Conservation (phyloP, 1,140 invertebrate species). For the Parapsyche elsis region DNA sequence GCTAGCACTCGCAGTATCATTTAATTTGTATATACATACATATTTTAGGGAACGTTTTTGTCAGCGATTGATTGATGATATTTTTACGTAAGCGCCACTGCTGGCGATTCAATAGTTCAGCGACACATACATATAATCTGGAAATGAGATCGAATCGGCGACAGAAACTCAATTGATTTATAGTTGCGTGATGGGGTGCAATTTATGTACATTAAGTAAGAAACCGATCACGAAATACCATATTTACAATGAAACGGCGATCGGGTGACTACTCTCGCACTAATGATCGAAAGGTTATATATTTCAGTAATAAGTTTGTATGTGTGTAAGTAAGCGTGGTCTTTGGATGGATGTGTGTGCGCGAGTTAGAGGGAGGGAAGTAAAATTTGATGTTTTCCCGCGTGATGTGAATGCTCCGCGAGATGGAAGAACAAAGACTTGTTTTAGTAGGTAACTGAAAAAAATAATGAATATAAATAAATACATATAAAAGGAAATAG, state of each 20-base stretch:
- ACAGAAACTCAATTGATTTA: conserved; percentile 9
- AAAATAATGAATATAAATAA: background rate
- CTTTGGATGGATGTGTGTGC: background rate
- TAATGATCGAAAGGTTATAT: background rate
- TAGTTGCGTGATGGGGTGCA: conserved; percentile 6
- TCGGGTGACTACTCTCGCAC: background rate
- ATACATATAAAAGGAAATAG: background rate
- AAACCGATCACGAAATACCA: background rate
- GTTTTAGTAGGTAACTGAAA: background rate
- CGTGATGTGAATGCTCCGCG: background rate
- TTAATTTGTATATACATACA: background rate
- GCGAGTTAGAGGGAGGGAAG: background rate
- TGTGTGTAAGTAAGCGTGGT: too few relatives aligned
- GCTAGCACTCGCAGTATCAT: background rate
- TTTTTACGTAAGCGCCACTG: background rate
- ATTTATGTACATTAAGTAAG: conserved; percentile 1
- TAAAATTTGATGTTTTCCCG: background rate
- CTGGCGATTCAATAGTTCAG: background rate
- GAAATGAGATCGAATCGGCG: background rate
- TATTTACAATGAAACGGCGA: background rate
- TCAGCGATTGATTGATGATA: background rate
- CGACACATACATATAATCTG: background rate
- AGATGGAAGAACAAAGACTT: background rate
- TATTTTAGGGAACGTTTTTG: background rate
- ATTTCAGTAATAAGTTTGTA: background rate